These are phyloP conservation scores for Cynaeus angustus DNA, from an alignment of 2,888 invertebrate genomes.

Conservation along the genomic window DNA sequence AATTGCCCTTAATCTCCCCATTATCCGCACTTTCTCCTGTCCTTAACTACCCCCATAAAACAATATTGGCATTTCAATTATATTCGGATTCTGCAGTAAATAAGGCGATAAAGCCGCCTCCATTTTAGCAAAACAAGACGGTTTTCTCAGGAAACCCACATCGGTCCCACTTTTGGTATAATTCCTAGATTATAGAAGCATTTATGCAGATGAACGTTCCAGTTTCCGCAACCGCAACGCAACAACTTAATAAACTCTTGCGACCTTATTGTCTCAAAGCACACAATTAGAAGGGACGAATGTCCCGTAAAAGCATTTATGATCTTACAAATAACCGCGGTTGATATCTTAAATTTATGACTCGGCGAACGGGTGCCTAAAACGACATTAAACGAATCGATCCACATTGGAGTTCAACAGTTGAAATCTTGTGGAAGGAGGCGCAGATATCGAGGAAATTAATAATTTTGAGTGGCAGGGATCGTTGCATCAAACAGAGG, in stretches of 20 bases:
- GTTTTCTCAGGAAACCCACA: conserved; percentile 2
- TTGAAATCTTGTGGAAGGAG: conserved; percentile 11
- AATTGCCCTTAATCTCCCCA: background rate
- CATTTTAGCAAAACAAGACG: conserved; percentile 5
- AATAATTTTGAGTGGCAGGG: conserved; percentile 8
- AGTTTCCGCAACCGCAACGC: conserved; percentile 6
- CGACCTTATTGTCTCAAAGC: conserved; percentile 27
- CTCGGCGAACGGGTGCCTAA: conserved; percentile 20
- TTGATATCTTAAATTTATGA: conserved; percentile 14
- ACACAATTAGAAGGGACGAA: conserved; percentile 20
- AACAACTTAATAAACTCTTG: conserved; percentile 29
- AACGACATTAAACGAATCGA: conserved; percentile 14
- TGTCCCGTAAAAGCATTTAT: conserved; percentile 24
- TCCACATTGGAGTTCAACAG: conserved; percentile 5
- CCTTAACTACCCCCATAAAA: conserved; percentile 19
- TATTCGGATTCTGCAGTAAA: conserved; percentile 19
- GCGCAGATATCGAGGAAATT: conserved; percentile 8
- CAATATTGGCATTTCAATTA: conserved; percentile 25
- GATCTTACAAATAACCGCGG: conserved; percentile 4
- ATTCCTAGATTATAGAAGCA: background rate
- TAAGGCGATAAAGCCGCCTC: conserved; percentile 20
- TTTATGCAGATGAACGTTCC: conserved; percentile 22
- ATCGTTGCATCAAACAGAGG: background rate
- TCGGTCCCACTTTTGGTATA: conserved; percentile 5
- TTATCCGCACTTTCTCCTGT: background rate